Evolutionary conservation across 2,113 vertebrate genomes (phyloP), one percentile per base, ranked within the genome.

Genomic region (Passer domesticus): DNA sequence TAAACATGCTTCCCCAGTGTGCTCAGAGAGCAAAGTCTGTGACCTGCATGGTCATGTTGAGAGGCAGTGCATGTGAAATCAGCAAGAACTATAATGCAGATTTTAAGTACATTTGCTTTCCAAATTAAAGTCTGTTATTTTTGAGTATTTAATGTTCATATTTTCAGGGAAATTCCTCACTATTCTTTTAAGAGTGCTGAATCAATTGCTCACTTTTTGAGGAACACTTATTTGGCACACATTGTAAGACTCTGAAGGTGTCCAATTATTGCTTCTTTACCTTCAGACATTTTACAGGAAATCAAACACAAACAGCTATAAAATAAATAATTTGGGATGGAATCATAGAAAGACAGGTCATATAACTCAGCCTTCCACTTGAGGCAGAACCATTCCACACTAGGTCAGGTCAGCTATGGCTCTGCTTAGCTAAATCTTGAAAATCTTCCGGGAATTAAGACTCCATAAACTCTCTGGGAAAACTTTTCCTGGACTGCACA

Each of bases 41-140:
- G 17, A n/a, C 24, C 37, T 58, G 4, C 0, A 0, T 25, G 31
- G 22, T 11, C 19, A 6, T 49, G 68, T 10, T 3, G 5, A 39
- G 17, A 44, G 24, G 43, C 12, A 49, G 9, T 35, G 19, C 16
- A 17, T 16, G 15, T 49, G 55, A 80, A 50, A 66, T 50, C 33
- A 33, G 7, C 55, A 37, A 70, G 60, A 70, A 7, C 6, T 49
- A 23, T 13, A 43, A 47, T 14, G 10, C 10, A 87, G 56, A 68
- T 9, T 81, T 83, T 37, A 49, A 52, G 6, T 22, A 56, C 35
- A 47, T 37, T 67, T 81, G 9, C 5, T 46, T 77, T 18, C 22
- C 20, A 74, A 52, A 30, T 25, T 33, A 25, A 84, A 67, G 15
- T 53, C 35, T 72, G 31, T 30, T 59, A 35, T 28, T 59, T 85